Base-by-base conservation (phyloP, 2,113 vertebrate genomes). In the Tinamus guttatus region DNA sequence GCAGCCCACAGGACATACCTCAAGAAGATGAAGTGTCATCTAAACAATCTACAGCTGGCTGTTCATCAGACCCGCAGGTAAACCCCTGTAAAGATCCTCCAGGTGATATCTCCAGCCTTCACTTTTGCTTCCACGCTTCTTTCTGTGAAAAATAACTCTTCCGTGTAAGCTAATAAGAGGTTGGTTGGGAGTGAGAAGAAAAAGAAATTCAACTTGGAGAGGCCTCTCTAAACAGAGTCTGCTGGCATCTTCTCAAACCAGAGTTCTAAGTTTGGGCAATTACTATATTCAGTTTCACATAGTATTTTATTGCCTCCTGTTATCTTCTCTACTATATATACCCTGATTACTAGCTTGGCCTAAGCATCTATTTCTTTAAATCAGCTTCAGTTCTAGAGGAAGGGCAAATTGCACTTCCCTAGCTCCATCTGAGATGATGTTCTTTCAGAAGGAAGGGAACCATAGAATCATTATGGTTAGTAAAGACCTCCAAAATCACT, bases 1-100 rank as follows among this genome's bases (percentile, higher is more conserved):
- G 0, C 7, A 12, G 45, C 28, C 32, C 28, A 64, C 51, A 59
- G 49, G 13, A 62, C 3, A 64, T 16, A 2, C 27, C 32, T 58
- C 60, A 51, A 45, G 30, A 59, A 51, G 65, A 87, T 83, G 5
- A 74, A 45, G 25, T n/a, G 38, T 49, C 64, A 69, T 11, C 89
- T 47, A n/a, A 38, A 40, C 2, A 0, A 65, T 63, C 69, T 78
- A 27, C 45, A 41, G 47, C 74, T 58, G 64, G 34, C n/a, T 62
- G 80, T 62, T 32, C 40, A 8, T 45, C 73, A 90, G 82, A 73
- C 40, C 62, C 51, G 69, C 0, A 0, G 0, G 0, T 25, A 70
- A 65, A 3, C 4, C n/a, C 30, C 80, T 32, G 34, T 43, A 85
- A 47, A 73, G 84, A 11, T 17, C 64, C 89, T n/a, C 36, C 47